Base-by-base conservation (phyloP, 2,888 invertebrate genomes). In the Dryadula phaetusa region DNA sequence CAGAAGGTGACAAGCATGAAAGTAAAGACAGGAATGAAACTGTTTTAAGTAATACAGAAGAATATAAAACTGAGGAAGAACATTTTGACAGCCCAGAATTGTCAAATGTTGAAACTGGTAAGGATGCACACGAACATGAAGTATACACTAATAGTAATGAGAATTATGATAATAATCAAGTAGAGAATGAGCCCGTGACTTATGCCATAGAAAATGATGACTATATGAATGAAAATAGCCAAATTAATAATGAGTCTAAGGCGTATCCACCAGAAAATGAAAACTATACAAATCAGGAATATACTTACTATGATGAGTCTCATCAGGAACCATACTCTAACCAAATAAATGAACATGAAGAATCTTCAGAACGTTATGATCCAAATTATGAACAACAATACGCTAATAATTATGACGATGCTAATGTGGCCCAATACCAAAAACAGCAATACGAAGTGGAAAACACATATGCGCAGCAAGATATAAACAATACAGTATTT, bases 371-470 rank as follows among this genome's bases (percentile, higher is more conserved):
- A 67, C 79, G 73, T 6, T 88, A 88, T 67, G 89, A 90, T 72
- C 87, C 81, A 67, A 81, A 73, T 72, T 90, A 89, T 64, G 82
- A 83, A 69, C 81, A 88, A 68, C 88, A 90, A 73, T 88, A 89
- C 72, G 67, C 61, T 1, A 70, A 44, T 52, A 67, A 69, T 61
- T 70, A 69, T 56, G 64, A 69, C 28, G 62, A 62, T 40, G 28
- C 42, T 14, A 62, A 56, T 52, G 14, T 20, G 10, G 53, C 25
- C 28, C 56, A 62, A 28, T 69, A 68, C 44, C 60, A 58, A 34
- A 58, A 56, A 25, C 75, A 79, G 62, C 75, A 76, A 58, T 72
- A 73, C 60, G 72, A 69, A 70, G 69, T 52, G 20, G 69, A 79
- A 54, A 69, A 77, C 64, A 73, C 64, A 22, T 79, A 79, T 69